Evolutionary conservation across 2,888 invertebrate genomes (phyloP).

Genomic region (Epinotia ramella): DNA sequence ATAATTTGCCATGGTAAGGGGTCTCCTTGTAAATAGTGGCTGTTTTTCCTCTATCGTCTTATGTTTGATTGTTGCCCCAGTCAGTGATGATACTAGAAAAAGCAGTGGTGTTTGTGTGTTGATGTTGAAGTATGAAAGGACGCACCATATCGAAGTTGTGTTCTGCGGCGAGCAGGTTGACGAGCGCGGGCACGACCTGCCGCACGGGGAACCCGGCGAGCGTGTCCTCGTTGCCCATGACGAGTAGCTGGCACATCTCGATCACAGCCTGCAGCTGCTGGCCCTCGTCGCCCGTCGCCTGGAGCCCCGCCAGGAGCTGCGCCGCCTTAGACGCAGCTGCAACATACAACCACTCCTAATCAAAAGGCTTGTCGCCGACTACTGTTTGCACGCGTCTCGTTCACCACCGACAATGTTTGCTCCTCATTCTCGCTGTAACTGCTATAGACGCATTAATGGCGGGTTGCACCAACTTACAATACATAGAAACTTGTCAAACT

Average conservation of each 20-base stretch:
- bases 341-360: not conserved
- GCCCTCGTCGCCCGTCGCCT: slow-evolving; percentile 97
- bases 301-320: slow-evolving; percentile 95
- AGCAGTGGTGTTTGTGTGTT: not conserved
- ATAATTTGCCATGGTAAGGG: too few relatives aligned
- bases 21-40: too few relatives aligned
- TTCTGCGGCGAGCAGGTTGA: slow-evolving; percentile 96
- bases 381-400: too few relatives aligned
- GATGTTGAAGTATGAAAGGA: too few relatives aligned
- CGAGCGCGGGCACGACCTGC: slow-evolving; percentile 98
- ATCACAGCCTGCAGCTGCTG: slow-evolving; percentile 98
- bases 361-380: not conserved
- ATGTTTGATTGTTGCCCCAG: too few relatives aligned
- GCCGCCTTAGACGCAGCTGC: slow-evolving; percentile 96
- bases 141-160: slow-evolving; percentile 98
- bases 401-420: too few relatives aligned
- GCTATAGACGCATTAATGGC: too few relatives aligned
- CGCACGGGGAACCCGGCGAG: slow-evolving; percentile 99
- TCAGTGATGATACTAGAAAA: too few relatives aligned
- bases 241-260: slow-evolving; percentile 99
- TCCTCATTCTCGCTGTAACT: too few relatives aligned
- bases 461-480: too few relatives aligned
- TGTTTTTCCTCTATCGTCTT: too few relatives aligned
- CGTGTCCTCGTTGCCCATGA: slow-evolving; percentile 99
- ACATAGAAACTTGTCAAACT: too few relatives aligned